Conservation (phyloP, 2,888 invertebrate species). For the Venusia cambrica region DNA sequence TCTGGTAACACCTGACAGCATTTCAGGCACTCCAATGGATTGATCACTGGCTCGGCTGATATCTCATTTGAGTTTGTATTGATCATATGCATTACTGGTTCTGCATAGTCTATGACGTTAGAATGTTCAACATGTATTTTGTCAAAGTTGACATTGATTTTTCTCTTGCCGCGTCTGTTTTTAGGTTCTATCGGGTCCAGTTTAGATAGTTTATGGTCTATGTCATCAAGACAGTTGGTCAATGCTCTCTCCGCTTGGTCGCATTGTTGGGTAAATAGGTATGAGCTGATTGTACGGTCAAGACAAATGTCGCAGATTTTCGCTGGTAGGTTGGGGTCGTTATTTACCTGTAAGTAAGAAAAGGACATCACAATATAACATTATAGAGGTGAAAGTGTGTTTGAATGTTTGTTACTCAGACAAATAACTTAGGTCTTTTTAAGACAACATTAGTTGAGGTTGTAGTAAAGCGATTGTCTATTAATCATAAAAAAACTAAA, state of each 20-base stretch:
- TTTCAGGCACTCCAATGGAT: constrained; percentile 57
- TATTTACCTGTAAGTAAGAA: constrained; percentile 47
- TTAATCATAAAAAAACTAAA: no score
- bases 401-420: no score
- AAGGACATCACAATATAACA: no score
- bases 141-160: constrained; percentile 56
- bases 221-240: constrained; percentile 62
- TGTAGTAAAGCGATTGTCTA: no score
- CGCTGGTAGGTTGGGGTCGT: constrained; percentile 56
- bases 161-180: constrained; percentile 63
- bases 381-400: no score
- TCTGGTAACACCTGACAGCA: constrained; percentile 61
- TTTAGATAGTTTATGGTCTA: constrained; percentile 60
- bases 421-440: no score
- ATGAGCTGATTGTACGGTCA: constrained; percentile 52
- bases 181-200: constrained; percentile 61
- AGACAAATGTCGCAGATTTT: constrained; percentile 63
- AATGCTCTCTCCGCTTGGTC: constrained; percentile 61
- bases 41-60: constrained; percentile 35
- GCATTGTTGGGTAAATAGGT: constrained; percentile 66
- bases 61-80: constrained; percentile 41
- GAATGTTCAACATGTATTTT: constrained; percentile 46
- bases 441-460: no score
- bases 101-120: constrained; percentile 63
- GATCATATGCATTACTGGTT: constrained; percentile 56